These are phyloP conservation scores for Euwallacea similis DNA, from an alignment of 1,140 invertebrate genomes.

Conservation along the genomic window DNA sequence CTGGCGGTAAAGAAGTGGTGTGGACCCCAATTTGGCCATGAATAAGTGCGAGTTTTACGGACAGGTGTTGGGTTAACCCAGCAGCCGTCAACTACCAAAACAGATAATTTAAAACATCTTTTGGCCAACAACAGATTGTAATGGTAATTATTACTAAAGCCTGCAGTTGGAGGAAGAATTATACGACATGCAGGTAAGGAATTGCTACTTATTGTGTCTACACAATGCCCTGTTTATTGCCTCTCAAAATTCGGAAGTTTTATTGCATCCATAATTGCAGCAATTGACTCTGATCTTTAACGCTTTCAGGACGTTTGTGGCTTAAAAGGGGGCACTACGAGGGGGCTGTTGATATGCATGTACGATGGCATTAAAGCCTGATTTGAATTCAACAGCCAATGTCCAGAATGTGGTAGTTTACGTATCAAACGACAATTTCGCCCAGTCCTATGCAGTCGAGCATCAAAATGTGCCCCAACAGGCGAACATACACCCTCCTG, in stretches of 20 bases:
- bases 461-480: conserved; percentile 48
- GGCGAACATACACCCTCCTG: conserved; percentile 36
- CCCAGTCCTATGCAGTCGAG: conserved; percentile 52
- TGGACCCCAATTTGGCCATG: conserved; percentile 43
- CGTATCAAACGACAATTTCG: conserved; percentile 56
- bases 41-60: conserved; percentile 45
- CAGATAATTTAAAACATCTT: conserved; percentile 38
- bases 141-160: conserved; percentile 50
- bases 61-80: conserved; percentile 53
- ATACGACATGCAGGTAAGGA: conserved; percentile 54
- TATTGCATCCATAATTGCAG: conserved; percentile 36
- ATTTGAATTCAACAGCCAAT: conserved; percentile 51
- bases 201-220: conserved; percentile 14
- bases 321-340: conserved; percentile 48
- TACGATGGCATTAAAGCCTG: conserved; percentile 56
- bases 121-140: conserved; percentile 48
- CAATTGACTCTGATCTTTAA: conserved; percentile 33
- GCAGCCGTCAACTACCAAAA: conserved; percentile 42
- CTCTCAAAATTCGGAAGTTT: conserved; percentile 28
- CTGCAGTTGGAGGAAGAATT: conserved; percentile 44
- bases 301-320: conserved; percentile 49
- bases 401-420: conserved; percentile 58
- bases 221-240: background rate
- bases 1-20: conserved; percentile 32
- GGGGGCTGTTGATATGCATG: conserved; percentile 54